Percentiles rank a stretch among this genome's conserved stretches.
These are phyloP conservation scores for human (Homo sapiens) DNA, from an alignment of 2,113 vertebrate genomes.

Conservation along the genomic window GRCh38 chr6:12892501-12893000, in stretches of 20 bases:
- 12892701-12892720: neutral
- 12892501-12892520: neutral
- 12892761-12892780: fast-evolving
- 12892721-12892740: neutral
- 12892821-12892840: too few species aligned
- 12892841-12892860: fast-evolving
- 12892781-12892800: fast-evolving
- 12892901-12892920: neutral
- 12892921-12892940: neutral
- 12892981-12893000: neutral
- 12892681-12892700: neutral
- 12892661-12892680: neutral
- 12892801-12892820: fast-evolving
- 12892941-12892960: neutral
- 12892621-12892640: neutral
- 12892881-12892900: too few species aligned
- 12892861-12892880: too few species aligned
- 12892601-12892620: neutral
- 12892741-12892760: neutral
- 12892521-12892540: neutral
- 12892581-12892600: neutral
- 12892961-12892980: neutral
- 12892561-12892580: neutral
- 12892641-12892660: neutral
- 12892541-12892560: neutral